Evolutionary conservation across 2,888 invertebrate genomes (phyloP).

Genomic region (Drosophila tanythrix): DNA sequence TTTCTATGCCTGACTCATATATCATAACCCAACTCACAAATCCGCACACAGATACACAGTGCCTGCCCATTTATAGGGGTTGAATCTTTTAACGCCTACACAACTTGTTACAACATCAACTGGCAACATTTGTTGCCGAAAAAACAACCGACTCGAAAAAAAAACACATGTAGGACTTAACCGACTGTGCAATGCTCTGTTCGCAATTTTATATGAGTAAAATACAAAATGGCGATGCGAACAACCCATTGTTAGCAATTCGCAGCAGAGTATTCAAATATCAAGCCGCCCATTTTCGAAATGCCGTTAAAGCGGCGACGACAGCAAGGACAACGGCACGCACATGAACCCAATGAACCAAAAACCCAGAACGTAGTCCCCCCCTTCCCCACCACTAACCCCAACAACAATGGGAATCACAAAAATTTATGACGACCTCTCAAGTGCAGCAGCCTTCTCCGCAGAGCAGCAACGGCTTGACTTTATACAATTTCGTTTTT

Average conservation of each 20-base stretch:
- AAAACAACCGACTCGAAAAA: constrained; percentile 18
- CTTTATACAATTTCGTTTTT: constrained; percentile 79
- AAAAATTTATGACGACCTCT: constrained; percentile 70
- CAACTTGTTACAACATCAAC: constrained; percentile 80
- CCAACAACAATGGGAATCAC: constrained; percentile 52
- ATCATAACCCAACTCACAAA: constrained; percentile 61
- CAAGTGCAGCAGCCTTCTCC: constrained; percentile 48
- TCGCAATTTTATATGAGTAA: neutral
- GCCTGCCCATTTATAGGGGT: constrained; percentile 28
- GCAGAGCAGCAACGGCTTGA: constrained; percentile 45
- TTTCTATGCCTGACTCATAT: constrained; percentile 72
- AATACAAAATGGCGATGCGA: neutral
- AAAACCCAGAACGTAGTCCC: neutral
- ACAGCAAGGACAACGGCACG: constrained; percentile 52
- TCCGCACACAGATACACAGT: constrained; percentile 20
- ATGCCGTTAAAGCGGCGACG: constrained; percentile 57
- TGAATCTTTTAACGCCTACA: constrained; percentile 25
- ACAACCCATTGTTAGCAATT: neutral
- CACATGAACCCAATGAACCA: constrained; percentile 66
- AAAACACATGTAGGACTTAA: neutral
- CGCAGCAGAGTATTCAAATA: constrained; percentile 4
- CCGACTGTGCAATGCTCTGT: constrained; percentile 7
- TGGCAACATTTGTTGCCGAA: constrained; percentile 78
- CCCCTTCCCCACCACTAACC: neutral
- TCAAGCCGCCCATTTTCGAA: constrained; percentile 50